Conservation (phyloP, 2,113 vertebrate species). For the Sitta europaea region DNA sequence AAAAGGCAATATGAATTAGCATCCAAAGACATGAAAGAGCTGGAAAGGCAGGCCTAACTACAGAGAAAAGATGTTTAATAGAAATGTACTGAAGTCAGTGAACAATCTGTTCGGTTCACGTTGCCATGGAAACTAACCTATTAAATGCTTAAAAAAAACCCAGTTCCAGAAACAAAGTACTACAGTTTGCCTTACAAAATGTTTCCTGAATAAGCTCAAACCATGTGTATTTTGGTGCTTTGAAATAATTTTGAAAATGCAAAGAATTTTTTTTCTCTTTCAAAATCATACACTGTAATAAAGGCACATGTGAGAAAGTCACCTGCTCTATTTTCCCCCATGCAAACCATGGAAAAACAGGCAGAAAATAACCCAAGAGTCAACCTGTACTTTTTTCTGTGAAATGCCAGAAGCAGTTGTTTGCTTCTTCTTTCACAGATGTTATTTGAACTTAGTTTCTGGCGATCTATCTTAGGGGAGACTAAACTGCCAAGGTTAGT, state of each 20-base stretch:
- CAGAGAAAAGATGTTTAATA: constrained; percentile 58
- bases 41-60: constrained; percentile 1
- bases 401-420: background rate
- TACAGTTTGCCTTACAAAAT: constrained; percentile 39
- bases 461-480: background rate
- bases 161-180: constrained; percentile 58
- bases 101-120: constrained; percentile 64
- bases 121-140: constrained; percentile 70
- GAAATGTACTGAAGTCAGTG: constrained; percentile 64
- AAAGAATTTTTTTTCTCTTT: background rate
- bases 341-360: background rate
- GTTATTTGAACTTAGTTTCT: background rate
- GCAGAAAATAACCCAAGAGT: background rate
- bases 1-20: background rate
- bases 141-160: constrained; percentile 44
- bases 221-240: background rate
- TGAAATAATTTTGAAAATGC: background rate
- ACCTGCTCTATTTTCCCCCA: background rate
- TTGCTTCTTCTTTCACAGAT: background rate
- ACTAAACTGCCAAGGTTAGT: background rate
- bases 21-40: constrained; percentile 10
- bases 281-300: background rate
- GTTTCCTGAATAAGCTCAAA: constrained; percentile 13
- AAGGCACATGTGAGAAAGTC: background rate
- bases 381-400: background rate